Evolutionary conservation across 2,797 vertebrate genomes (phyloP).

Genomic region (Remorina albescens): DNA sequence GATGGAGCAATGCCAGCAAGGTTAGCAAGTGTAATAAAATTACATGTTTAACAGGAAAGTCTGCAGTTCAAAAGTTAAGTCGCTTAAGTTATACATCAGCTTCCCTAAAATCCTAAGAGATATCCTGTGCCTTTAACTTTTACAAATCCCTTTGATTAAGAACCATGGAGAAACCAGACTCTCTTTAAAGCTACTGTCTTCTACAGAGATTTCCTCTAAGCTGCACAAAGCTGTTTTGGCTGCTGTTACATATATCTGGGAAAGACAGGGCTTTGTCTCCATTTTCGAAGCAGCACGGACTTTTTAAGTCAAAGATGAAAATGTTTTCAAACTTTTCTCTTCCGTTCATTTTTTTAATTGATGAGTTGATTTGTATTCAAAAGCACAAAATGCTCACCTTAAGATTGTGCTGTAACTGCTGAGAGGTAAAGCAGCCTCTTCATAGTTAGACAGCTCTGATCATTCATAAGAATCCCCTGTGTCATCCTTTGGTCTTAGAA

Average conservation of each 20-base stretch:
- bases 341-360: constrained; percentile 39
- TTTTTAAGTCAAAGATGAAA: constrained; percentile 1
- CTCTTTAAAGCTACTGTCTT: constrained; percentile 4
- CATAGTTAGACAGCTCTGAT: constrained; percentile 33
- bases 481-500: neutral
- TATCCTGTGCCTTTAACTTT: constrained; percentile 5
- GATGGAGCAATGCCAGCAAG: neutral
- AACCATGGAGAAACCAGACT: neutral
- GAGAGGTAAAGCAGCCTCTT: constrained; percentile 3
- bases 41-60: neutral
- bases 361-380: constrained; percentile 20
- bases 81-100: neutral
- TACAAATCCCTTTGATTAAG: constrained; percentile 10
- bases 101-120: constrained; percentile 3
- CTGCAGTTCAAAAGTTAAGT: too few species aligned
- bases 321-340: constrained; percentile 19
- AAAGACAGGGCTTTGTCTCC: constrained; percentile 25
- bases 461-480: neutral
- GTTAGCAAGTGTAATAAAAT: neutral
- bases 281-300: constrained; percentile 21
- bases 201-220: neutral
- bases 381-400: constrained; percentile 11
- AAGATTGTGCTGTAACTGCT: constrained; percentile 18
- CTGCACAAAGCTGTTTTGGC: constrained; percentile 16
- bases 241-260: neutral